A percentile compares a stretch with the other conserved stretches of the same genome.
phyloP scores from a whole-genome alignment of 2,888 invertebrate genomes.

The Chelonus formosanus region DNA sequence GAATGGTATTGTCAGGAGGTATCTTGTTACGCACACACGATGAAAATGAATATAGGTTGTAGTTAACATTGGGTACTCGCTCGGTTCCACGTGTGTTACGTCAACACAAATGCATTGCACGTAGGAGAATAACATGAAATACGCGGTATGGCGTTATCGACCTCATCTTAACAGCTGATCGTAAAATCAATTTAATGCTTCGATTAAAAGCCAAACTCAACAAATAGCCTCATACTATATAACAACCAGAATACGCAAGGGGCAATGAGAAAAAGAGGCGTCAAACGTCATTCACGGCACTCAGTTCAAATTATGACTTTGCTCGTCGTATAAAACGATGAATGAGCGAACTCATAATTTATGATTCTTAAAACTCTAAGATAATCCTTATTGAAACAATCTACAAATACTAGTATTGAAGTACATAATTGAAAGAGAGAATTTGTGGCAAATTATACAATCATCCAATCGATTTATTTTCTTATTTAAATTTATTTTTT shows the following conservation, averaged over 20 bases:
- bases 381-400: conserved; percentile 21
- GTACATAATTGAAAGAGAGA: not conserved
- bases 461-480: not conserved
- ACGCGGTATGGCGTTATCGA: conserved; percentile 10
- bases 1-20: conserved; percentile 12
- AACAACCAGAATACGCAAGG: not conserved
- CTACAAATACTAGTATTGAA: conserved; percentile 25
- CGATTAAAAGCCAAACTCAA: conserved; percentile 36
- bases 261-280: conserved; percentile 10
- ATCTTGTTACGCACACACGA: conserved; percentile 23
- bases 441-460: too few species aligned
- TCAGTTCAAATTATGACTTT: conserved; percentile 26
- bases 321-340: conserved; percentile 11
- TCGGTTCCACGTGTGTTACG: conserved; percentile 29
- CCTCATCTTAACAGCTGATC: conserved; percentile 32
- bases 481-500: conserved; percentile 1
- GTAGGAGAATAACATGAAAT: conserved; percentile 6
- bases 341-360: conserved; percentile 23
- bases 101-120: conserved; percentile 3
- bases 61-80: conserved; percentile 20
- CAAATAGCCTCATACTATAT: conserved; percentile 27
- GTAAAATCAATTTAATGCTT: conserved; percentile 34
- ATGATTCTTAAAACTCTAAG: conserved; percentile 23
- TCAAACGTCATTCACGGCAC: conserved; percentile 22
- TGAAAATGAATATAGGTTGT: conserved; percentile 27